Percentiles rank a stretch among this genome's conserved stretches.
Conservation (phyloP, 2,797 vertebrate species). For the Pachyuromys duprasi region DNA sequence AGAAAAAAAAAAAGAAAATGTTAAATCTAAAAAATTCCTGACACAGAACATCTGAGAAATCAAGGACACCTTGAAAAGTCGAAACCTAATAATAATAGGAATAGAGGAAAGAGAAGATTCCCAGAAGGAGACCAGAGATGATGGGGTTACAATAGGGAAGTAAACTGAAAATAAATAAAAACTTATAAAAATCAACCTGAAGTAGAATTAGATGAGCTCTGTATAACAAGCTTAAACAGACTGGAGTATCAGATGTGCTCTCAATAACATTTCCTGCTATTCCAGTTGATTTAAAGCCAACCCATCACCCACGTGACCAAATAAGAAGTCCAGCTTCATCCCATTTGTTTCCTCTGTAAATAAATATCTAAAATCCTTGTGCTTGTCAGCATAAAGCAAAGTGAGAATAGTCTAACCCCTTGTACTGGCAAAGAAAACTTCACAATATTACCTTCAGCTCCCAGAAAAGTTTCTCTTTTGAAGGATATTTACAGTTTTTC, state of each 20-base stretch:
- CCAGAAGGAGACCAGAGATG: too few species aligned
- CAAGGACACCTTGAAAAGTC: too few species aligned
- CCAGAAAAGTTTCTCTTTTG: background rate
- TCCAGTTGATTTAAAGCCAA: slow-evolving; percentile 5
- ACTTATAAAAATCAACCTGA: background rate
- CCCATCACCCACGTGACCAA: background rate
- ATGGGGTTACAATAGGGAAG: too few species aligned
- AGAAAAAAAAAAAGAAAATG: too few species aligned
- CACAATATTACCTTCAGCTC: background rate
- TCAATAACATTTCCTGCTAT: background rate
- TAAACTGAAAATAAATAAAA: too few species aligned
- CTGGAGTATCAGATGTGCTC: background rate
- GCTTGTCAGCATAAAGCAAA: background rate
- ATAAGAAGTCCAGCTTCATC: background rate
- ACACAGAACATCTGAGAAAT: too few species aligned
- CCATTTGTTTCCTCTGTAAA: background rate
- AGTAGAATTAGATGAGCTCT: background rate
- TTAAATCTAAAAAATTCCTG: too few species aligned
- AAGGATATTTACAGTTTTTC: background rate
- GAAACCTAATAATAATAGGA: too few species aligned
- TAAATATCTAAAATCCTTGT: background rate
- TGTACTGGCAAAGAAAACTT: background rate
- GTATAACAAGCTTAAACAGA: background rate
- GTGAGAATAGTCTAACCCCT: background rate
- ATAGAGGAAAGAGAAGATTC: too few species aligned